Evolutionary conservation across 2,113 vertebrate species (phyloP).

Genomic region (Todiramphus chloris): DNA sequence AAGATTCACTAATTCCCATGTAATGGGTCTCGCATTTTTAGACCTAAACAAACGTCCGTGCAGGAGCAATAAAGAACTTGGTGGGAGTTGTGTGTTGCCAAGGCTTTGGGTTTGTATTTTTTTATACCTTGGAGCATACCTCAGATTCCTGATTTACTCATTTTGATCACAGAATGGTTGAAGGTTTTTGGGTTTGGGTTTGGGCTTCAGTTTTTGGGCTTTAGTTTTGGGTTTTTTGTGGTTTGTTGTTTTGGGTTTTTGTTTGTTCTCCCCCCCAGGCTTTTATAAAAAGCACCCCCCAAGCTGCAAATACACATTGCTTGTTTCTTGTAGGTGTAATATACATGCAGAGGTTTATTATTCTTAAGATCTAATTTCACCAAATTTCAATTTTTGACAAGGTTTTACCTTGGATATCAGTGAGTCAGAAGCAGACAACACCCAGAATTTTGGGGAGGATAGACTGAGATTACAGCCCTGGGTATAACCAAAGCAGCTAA

Average conservation of each 20-base stretch:
- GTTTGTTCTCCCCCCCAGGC: neutral
- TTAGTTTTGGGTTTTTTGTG: neutral
- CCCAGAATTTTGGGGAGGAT: neutral
- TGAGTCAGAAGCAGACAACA: neutral
- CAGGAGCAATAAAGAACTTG: neutral
- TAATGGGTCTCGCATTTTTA: neutral
- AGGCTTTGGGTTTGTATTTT: neutral
- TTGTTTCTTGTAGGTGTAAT: neutral
- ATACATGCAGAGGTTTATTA: neutral
- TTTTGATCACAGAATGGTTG: neutral
- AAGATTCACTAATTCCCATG: neutral
- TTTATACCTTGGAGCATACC: neutral
- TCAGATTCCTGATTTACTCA: neutral
- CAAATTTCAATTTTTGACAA: neutral
- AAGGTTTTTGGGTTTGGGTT: no score
- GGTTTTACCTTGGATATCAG: neutral
- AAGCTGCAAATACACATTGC: neutral
- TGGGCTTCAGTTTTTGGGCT: no score
- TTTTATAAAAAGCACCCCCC: neutral
- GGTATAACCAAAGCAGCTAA: neutral
- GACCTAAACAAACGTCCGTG: neutral
- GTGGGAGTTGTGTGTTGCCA: neutral
- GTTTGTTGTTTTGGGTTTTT: neutral
- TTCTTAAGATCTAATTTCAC: neutral
- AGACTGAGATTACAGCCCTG: neutral